Conservation (phyloP, 2,113 vertebrate genomes). For the Clarias magur region DNA sequence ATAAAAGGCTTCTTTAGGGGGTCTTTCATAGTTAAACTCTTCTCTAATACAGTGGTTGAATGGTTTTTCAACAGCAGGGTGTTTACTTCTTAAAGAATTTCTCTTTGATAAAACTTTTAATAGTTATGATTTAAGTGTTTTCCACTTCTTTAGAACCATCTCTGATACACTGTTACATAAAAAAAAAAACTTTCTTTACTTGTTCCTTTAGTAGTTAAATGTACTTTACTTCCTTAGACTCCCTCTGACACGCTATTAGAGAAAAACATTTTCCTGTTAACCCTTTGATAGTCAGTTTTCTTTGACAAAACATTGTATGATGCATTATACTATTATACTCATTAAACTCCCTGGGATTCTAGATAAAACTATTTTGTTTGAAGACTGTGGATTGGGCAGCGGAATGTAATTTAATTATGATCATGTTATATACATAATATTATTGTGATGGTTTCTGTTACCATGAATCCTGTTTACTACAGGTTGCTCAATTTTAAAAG, state of each 20-base stretch:
- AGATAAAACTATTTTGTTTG: neutral
- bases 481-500: neutral
- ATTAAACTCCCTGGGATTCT: neutral
- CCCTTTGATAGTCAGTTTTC: too few species aligned
- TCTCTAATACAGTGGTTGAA: too few species aligned
- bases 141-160: neutral
- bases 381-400: too few species aligned
- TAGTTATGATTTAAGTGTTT: neutral
- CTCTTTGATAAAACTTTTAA: too few species aligned
- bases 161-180: neutral
- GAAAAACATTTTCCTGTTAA: too few species aligned
- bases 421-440: too few species aligned
- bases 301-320: too few species aligned
- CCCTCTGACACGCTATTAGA: neutral
- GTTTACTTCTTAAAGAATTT: neutral
- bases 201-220: neutral
- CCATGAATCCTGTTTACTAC: neutral
- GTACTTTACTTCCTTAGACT: neutral
- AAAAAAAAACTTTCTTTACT: neutral
- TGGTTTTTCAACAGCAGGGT: too few species aligned
- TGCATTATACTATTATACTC: too few species aligned
- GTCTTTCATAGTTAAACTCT: too few species aligned
- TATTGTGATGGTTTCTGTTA: neutral
- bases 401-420: neutral
- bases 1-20: too few species aligned